Evolutionary conservation across 2,888 invertebrate species (phyloP).

Genomic region (Dynastes hyllus): DNA sequence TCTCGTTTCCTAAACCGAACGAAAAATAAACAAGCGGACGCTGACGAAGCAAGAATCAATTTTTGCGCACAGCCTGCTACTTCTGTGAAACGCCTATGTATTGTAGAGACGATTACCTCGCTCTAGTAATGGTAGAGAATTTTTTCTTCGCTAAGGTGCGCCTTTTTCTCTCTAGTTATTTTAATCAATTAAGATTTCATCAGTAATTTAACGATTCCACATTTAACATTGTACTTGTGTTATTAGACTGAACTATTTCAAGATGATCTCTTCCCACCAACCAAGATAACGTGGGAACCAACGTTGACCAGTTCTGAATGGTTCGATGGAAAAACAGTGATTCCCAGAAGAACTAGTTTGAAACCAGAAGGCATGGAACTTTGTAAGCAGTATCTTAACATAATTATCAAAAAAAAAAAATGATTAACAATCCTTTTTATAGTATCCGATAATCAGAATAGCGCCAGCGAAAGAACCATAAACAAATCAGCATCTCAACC

Average conservation of each 20-base stretch:
- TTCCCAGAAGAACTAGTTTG: constrained; percentile 80
- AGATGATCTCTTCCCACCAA: constrained; percentile 97
- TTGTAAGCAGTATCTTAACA: constrained; percentile 73
- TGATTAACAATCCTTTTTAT: constrained; percentile 50
- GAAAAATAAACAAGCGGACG: no score
- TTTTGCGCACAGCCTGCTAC: no score
- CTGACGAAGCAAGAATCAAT: no score
- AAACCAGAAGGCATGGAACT: constrained; percentile 92
- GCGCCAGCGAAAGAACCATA: constrained; percentile 66
- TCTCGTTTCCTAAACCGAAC: no score
- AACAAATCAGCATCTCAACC: constrained; percentile 71
- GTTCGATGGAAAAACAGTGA: constrained; percentile 80
- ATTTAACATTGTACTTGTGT: constrained; percentile 53
- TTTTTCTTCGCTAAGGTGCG: no score
- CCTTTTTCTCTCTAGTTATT: no score
- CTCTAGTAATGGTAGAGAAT: no score
- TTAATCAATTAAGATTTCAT: no score
- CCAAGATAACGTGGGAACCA: constrained; percentile 89
- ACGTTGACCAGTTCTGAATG: constrained; percentile 84
- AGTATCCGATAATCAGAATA: constrained; percentile 61
- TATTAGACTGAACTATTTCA: constrained; percentile 94
- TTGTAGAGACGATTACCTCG: no score
- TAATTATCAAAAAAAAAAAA: neutral
- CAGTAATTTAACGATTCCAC: neutral
- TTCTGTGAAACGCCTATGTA: no score